phyloP scores from a whole-genome alignment of 2,888 invertebrate species.

The Acronicta psi region DNA sequence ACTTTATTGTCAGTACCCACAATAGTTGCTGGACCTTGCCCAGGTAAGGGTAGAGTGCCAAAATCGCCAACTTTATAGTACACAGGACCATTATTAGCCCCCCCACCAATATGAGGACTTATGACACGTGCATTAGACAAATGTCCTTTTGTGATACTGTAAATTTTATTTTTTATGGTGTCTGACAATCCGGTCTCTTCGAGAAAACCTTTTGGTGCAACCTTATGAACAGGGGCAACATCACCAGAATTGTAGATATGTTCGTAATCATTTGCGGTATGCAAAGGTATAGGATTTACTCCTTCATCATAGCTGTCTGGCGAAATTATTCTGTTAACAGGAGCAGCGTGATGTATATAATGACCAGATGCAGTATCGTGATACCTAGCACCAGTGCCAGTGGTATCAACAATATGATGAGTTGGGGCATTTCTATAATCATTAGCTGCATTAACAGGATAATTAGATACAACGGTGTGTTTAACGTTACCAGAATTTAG shows the following conservation, averaged over 20 bases:
- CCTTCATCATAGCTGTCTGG: background rate
- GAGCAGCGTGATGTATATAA: background rate
- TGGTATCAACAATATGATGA: background rate
- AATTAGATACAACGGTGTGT: no score
- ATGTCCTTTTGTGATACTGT: background rate
- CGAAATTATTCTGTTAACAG: background rate
- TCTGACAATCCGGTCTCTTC: background rate
- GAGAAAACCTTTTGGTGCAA: background rate
- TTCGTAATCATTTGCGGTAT: background rate
- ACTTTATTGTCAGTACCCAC: background rate
- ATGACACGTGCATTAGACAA: background rate
- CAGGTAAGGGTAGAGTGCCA: background rate
- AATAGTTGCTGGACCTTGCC: conserved; percentile 15
- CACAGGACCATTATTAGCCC: background rate
- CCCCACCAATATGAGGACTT: background rate
- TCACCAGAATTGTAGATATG: background rate
- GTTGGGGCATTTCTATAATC: background rate
- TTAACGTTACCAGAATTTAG: background rate
- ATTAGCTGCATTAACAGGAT: background rate
- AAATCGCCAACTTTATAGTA: background rate
- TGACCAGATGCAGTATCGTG: background rate
- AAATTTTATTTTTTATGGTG: background rate
- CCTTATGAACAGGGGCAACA: background rate
- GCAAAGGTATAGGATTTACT: no score
- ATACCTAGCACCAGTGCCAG: background rate